A percentile compares a stretch with the other conserved stretches of the same genome.
phyloP scores from a whole-genome alignment of 2,113 vertebrate genomes.

The Silurus meridionalis region DNA sequence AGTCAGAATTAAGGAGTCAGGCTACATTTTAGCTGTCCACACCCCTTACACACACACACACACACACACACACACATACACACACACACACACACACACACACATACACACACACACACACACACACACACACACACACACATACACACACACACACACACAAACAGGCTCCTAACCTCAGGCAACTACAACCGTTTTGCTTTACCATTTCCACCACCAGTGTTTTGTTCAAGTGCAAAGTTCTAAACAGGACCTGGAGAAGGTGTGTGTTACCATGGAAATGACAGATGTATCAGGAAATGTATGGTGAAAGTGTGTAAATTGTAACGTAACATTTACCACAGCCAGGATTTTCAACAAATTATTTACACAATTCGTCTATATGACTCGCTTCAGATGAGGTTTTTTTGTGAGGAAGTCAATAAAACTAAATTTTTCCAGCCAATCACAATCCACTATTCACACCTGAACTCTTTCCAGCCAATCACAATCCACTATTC shows the following conservation, averaged over 20 bases:
- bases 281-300: background rate
- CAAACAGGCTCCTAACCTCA: background rate
- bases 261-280: background rate
- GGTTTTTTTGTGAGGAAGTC: too few relatives aligned
- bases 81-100: constrained; percentile 5
- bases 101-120: constrained; percentile 6
- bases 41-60: background rate
- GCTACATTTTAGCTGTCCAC: constrained; percentile 17
- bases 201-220: background rate
- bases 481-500: too few relatives aligned
- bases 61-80: constrained; percentile 9
- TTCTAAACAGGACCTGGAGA: background rate
- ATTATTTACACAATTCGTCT: too few relatives aligned
- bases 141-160: background rate
- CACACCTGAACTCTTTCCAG: too few relatives aligned
- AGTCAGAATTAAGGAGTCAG: background rate
- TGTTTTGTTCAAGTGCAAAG: background rate
- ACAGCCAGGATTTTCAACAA: too few relatives aligned
- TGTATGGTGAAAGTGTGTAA: background rate
- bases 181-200: constrained; percentile 38
- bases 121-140: constrained; percentile 13
- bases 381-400: too few relatives aligned
- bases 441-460: too few relatives aligned
- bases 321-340: background rate
- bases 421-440: too few relatives aligned